Percentiles rank a stretch among this genome's conserved stretches.
Conservation (phyloP, 2,113 vertebrate species). For the Cynocephalus volans region DNA sequence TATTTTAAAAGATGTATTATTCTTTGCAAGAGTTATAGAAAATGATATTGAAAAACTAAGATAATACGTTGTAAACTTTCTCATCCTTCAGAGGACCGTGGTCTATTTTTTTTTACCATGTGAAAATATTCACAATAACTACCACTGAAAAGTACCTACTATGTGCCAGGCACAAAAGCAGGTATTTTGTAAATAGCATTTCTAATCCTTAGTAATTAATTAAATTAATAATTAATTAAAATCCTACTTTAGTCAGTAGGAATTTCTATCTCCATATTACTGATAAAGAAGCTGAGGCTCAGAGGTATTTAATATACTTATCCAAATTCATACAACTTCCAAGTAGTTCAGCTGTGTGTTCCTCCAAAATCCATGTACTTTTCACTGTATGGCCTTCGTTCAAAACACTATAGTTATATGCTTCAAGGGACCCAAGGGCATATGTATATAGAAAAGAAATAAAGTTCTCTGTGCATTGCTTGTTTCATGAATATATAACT, state of each 20-base stretch:
- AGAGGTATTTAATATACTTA: neutral
- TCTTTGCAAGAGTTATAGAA: neutral
- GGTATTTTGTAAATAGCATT: neutral
- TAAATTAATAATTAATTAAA: too few relatives aligned
- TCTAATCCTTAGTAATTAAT: neutral
- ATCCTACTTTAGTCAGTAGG: neutral
- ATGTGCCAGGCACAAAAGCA: neutral
- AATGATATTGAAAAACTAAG: neutral
- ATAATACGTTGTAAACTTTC: neutral
- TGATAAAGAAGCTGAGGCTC: neutral
- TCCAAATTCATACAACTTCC: neutral
- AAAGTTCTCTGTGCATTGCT: slow-evolving; percentile 6
- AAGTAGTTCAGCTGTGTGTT: neutral
- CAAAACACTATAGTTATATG: neutral
- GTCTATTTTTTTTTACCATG: neutral
- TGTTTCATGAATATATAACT: slow-evolving; percentile 50
- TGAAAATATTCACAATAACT: neutral
- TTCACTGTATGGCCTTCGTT: neutral
- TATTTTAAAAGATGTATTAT: neutral
- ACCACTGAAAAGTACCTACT: neutral
- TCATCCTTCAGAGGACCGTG: neutral
- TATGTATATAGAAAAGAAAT: slow-evolving; percentile 23
- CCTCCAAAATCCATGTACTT: neutral
- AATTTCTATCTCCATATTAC: neutral
- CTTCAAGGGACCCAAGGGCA: neutral